A percentile compares a stretch with the other conserved stretches of the same genome.
Evolutionary conservation across 2,113 vertebrate species (phyloP).

Genomic region (Balaenoptera acutorostrata): DNA sequence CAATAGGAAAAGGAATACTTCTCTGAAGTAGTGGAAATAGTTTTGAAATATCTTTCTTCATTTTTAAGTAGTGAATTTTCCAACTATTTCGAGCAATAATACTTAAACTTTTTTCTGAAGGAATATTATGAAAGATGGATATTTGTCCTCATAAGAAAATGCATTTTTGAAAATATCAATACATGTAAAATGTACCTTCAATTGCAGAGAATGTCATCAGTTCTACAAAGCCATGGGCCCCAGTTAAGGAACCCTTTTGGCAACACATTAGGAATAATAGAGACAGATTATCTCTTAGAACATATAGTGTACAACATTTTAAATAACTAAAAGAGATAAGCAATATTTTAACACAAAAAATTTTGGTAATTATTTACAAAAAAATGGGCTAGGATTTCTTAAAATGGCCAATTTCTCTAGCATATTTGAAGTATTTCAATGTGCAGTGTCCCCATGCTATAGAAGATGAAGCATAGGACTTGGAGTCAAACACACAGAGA

Average conservation of each 20-base stretch:
- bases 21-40: not conserved
- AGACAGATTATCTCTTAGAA: not conserved
- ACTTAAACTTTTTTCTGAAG: not conserved
- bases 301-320: not conserved
- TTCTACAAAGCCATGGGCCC: not conserved
- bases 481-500: not conserved
- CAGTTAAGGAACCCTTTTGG: not conserved
- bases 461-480: not conserved
- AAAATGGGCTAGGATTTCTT: not conserved
- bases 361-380: not conserved
- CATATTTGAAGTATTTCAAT: not conserved
- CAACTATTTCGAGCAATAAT: not conserved
- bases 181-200: not conserved
- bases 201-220: not conserved
- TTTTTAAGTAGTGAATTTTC: not conserved
- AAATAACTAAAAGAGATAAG: not conserved
- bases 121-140: not conserved
- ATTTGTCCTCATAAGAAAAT: not conserved
- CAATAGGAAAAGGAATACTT: not conserved
- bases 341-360: not conserved
- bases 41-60: not conserved
- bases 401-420: not conserved
- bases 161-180: not conserved
- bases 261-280: not conserved
- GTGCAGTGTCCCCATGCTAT: accelerated